Conservation (phyloP, 2,797 vertebrate genomes). For the Onychomys torridus region DNA sequence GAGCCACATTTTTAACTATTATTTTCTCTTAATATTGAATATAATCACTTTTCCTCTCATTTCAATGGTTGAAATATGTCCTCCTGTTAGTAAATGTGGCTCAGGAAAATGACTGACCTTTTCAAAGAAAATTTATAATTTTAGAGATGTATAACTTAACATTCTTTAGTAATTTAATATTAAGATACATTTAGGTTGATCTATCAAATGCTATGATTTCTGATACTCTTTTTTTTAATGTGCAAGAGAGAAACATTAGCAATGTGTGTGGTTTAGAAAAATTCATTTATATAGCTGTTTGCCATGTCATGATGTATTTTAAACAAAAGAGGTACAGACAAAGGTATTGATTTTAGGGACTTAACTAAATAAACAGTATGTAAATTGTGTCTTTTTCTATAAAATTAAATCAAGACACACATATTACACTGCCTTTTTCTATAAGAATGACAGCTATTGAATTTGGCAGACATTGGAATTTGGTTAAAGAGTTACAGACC, state of each 20-base stretch:
- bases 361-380: constrained; percentile 99
- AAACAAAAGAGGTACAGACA: constrained; percentile 97
- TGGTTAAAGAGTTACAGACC: constrained; percentile 99
- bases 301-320: constrained; percentile 99
- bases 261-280: constrained; percentile 93
- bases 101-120: constrained; percentile 94
- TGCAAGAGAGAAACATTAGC: constrained; percentile 98
- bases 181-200: constrained; percentile 94
- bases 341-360: constrained; percentile 97
- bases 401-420: constrained; percentile 99
- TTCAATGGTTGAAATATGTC: constrained; percentile 89
- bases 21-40: constrained; percentile 85
- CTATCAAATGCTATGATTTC: constrained; percentile 94
- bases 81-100: constrained; percentile 90
- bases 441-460: constrained; percentile 97
- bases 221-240: constrained; percentile 90
- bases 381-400: constrained; percentile 98
- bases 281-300: constrained; percentile 97
- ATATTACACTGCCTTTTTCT: constrained; percentile 95
- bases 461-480: constrained; percentile 99
- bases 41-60: constrained; percentile 84
- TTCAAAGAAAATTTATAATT: constrained; percentile 96
- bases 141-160: constrained; percentile 95
- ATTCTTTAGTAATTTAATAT: constrained; percentile 93
- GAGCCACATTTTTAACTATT: constrained; percentile 81